Evolutionary conservation across 2,113 vertebrate species (phyloP).

Genomic region (Ammospiza caudacuta): DNA sequence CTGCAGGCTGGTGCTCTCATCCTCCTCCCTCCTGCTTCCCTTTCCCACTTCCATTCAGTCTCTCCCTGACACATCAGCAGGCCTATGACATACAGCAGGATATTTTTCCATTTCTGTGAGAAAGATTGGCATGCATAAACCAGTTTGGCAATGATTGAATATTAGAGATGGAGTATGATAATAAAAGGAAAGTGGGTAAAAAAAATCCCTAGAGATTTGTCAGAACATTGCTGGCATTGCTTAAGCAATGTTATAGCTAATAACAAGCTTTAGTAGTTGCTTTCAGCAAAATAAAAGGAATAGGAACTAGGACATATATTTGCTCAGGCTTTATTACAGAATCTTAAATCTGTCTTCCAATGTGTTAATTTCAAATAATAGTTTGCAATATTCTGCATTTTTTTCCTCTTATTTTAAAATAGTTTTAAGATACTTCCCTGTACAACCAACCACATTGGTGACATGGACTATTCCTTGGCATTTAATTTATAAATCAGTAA

Average conservation of each 20-base stretch:
- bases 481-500: not conserved
- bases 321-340: not conserved
- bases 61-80: not conserved
- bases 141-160: constrained; percentile 15
- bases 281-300: constrained; percentile 25
- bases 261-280: constrained; percentile 29
- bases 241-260: not conserved
- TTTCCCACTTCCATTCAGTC: not conserved
- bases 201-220: constrained; percentile 22
- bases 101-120: constrained; percentile 14
- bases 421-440: not conserved
- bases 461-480: not conserved
- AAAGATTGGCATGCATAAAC: constrained; percentile 18
- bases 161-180: constrained; percentile 21
- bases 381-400: not conserved
- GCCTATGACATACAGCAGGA: not conserved
- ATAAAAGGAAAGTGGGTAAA: constrained; percentile 19
- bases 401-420: not conserved
- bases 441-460: not conserved
- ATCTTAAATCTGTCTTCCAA: not conserved
- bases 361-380: not conserved
- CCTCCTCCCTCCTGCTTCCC: not conserved
- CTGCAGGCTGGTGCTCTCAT: not conserved
- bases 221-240: not conserved
- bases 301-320: not conserved